phyloP scores from a whole-genome alignment of 2,888 invertebrate genomes.

The Oxycera nigricornis region DNA sequence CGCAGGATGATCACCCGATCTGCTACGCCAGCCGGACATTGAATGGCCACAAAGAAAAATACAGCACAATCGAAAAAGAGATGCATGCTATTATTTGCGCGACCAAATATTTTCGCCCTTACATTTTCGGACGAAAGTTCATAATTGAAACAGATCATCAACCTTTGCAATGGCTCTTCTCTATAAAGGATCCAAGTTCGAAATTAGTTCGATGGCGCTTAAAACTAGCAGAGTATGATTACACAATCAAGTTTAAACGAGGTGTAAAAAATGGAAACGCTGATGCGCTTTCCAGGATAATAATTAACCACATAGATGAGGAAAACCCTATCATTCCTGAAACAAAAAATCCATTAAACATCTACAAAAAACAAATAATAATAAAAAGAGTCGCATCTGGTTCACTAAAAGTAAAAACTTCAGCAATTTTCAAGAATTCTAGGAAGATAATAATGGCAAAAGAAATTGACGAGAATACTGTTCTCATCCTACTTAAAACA shows the following conservation, averaged over 20 bases:
- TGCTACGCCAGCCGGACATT: constrained; percentile 50
- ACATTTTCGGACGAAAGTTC: constrained; percentile 55
- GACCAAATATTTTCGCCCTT: constrained; percentile 54
- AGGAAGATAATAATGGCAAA: too few relatives aligned
- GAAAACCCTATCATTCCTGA: background rate
- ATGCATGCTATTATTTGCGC: constrained; percentile 54
- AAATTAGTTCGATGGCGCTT: constrained; percentile 56
- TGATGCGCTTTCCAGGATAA: constrained; percentile 25
- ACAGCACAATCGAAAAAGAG: constrained; percentile 48
- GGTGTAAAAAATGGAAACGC: constrained; percentile 43
- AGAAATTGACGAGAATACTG: background rate
- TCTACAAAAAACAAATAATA: background rate
- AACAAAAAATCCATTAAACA: background rate
- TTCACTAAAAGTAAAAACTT: background rate
- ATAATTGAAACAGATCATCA: constrained; percentile 58
- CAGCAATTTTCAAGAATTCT: too few relatives aligned
- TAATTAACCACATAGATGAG: background rate
- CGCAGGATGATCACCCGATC: constrained; percentile 51
- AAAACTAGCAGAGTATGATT: constrained; percentile 52
- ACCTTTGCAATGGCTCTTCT: constrained; percentile 56
- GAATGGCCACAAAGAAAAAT: background rate
- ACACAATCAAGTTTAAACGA: constrained; percentile 48
- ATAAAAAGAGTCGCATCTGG: background rate
- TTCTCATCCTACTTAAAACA: background rate
- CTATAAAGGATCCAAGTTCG: constrained; percentile 56